Conservation (phyloP, 2,113 vertebrate genomes). For the Nycticorax nycticorax region DNA sequence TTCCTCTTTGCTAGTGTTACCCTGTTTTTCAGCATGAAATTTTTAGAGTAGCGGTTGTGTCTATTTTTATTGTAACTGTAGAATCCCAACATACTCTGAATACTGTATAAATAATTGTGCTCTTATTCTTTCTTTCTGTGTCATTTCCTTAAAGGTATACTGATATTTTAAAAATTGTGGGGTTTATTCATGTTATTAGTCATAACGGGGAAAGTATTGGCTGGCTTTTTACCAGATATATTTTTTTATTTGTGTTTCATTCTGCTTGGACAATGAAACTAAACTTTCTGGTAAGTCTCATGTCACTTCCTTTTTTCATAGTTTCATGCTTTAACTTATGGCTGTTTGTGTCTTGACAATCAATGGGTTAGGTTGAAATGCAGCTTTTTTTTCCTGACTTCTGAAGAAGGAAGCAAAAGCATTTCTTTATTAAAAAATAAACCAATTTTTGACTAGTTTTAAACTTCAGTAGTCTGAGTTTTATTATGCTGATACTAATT, state of each 20-base stretch:
- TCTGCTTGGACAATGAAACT: constrained; percentile 1
- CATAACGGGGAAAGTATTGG: neutral
- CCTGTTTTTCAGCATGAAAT: neutral
- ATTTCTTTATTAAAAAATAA: neutral
- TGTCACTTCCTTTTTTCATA: neutral
- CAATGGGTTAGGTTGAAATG: neutral
- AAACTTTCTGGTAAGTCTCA: neutral
- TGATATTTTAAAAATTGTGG: neutral
- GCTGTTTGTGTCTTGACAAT: neutral
- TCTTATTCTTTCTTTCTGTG: neutral
- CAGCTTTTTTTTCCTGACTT: neutral
- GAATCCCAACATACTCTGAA: neutral
- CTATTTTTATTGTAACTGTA: neutral
- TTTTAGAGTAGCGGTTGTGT: neutral
- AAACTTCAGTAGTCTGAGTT: neutral
- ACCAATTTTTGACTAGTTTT: neutral
- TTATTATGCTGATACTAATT: neutral
- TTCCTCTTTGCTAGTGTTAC: neutral
- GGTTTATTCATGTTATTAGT: neutral
- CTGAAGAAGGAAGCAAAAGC: neutral
- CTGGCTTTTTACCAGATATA: neutral
- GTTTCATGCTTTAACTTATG: neutral
- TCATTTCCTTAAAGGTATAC: neutral
- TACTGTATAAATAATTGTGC: neutral
- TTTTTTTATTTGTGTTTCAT: neutral